A percentile compares a stretch with the other conserved stretches of the same genome.
Evolutionary conservation across 2,888 invertebrate genomes (phyloP).

Genomic region (Chrysopilus asiliformis): DNA sequence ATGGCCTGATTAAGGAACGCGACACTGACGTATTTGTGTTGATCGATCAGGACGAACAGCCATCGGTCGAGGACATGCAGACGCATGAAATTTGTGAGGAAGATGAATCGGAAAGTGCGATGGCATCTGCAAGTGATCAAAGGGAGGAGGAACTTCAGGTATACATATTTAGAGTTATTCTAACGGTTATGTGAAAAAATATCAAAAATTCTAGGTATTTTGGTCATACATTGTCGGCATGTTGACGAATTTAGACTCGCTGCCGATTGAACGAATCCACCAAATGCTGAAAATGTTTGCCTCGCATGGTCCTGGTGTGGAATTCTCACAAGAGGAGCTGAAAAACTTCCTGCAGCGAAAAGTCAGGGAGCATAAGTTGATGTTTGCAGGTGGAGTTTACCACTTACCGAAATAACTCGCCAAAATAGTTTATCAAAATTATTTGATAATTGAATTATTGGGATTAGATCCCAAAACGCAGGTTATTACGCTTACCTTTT

Average conservation of each 20-base stretch:
- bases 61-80: slow-evolving; percentile 42
- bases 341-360: slow-evolving; percentile 83
- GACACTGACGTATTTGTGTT: slow-evolving; percentile 59
- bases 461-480: no score
- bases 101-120: slow-evolving; percentile 83
- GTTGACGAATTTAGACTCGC: slow-evolving; percentile 85
- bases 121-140: slow-evolving; percentile 90
- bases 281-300: slow-evolving; percentile 96
- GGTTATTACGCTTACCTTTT: no score
- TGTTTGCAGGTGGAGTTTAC: slow-evolving; percentile 77
- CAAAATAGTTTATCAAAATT: no score
- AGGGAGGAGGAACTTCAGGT: slow-evolving; percentile 86
- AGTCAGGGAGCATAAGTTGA: slow-evolving; percentile 78
- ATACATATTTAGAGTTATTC: background rate
- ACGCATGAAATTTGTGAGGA: slow-evolving; percentile 61
- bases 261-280: slow-evolving; percentile 85
- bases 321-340: slow-evolving; percentile 78
- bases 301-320: slow-evolving; percentile 79
- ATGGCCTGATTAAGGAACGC: slow-evolving; percentile 70
- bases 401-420: slow-evolving; percentile 67
- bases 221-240: slow-evolving; percentile 97
- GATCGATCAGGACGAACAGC: slow-evolving; percentile 49
- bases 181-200: slow-evolving; percentile 4
- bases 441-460: no score
- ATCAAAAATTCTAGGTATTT: slow-evolving; percentile 39